These are phyloP conservation scores for Hassar affinis DNA, from an alignment of 2,113 vertebrate genomes.

Conservation along the genomic window DNA sequence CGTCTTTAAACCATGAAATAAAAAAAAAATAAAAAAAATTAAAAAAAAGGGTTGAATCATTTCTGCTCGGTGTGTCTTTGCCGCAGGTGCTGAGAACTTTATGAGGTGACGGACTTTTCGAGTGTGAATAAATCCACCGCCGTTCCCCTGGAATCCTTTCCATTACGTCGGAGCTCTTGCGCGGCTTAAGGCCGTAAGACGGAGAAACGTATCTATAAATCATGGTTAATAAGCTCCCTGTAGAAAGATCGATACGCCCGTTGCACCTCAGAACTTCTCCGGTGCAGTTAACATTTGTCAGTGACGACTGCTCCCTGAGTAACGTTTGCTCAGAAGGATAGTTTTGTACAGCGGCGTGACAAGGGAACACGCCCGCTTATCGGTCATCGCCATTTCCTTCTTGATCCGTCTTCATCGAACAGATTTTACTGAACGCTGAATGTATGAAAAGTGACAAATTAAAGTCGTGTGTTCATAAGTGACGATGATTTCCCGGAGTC, in stretches of 20 bases:
- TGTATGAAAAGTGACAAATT: too few species aligned
- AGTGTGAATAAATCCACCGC: constrained; percentile 45
- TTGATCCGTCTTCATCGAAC: background rate
- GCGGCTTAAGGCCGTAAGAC: constrained; percentile 46
- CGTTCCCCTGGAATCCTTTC: constrained; percentile 45
- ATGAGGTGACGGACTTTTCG: constrained; percentile 12
- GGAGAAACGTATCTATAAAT: constrained; percentile 55
- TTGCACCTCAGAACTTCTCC: constrained; percentile 50
- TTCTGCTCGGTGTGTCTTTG: background rate
- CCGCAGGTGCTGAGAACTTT: constrained; percentile 1
- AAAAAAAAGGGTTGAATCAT: background rate
- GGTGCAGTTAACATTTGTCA: constrained; percentile 49
- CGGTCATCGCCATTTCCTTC: background rate
- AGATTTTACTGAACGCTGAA: background rate
- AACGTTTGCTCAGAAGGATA: constrained; percentile 38
- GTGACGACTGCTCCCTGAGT: constrained; percentile 34
- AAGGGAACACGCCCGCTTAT: background rate
- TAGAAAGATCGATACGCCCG: constrained; percentile 61
- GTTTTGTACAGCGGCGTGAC: constrained; percentile 16
- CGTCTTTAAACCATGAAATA: background rate
- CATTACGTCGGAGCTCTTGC: constrained; percentile 51
- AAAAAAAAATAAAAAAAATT: background rate
- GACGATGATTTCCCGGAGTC: too few species aligned
- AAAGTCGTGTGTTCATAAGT: too few species aligned
- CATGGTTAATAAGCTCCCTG: constrained; percentile 61